phyloP scores from a whole-genome alignment of 2,113 vertebrate species.

The Ivindomyrus marchei region DNA sequence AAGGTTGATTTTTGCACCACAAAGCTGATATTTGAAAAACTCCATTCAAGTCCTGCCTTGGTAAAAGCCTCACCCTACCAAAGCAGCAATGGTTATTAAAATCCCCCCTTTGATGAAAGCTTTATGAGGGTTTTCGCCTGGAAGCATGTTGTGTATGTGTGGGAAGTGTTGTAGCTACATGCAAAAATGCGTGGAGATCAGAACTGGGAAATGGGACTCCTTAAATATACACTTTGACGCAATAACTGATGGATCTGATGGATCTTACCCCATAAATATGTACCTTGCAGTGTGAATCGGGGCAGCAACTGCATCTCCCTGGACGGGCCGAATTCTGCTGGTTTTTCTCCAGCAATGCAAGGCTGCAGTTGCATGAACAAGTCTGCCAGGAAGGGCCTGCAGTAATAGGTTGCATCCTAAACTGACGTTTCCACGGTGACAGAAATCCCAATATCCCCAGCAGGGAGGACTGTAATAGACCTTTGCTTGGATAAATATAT shows the following conservation, averaged over 20 bases:
- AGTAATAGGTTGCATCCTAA: slow-evolving; percentile 47
- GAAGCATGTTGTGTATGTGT: slow-evolving; percentile 46
- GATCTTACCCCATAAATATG: slow-evolving; percentile 38
- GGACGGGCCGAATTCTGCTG: slow-evolving; percentile 30
- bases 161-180: slow-evolving; percentile 48
- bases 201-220: slow-evolving; percentile 46
- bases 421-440: slow-evolving; percentile 41
- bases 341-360: slow-evolving; percentile 47
- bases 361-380: slow-evolving; percentile 37
- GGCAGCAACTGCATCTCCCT: slow-evolving; percentile 52
- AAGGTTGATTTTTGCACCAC: slow-evolving; percentile 38
- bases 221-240: slow-evolving; percentile 43
- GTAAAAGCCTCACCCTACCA: not conserved
- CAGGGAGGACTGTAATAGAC: not conserved
- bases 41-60: not conserved
- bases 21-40: slow-evolving; percentile 32
- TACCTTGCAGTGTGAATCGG: slow-evolving; percentile 44
- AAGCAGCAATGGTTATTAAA: slow-evolving; percentile 19
- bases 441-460: slow-evolving; percentile 31
- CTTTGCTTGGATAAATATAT: slow-evolving; percentile 30
- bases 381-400: slow-evolving; percentile 19
- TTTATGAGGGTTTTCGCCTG: slow-evolving; percentile 43
- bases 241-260: slow-evolving; percentile 48
- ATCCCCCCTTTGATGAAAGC: slow-evolving; percentile 35
- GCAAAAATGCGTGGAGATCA: slow-evolving; percentile 43